phyloP scores from a whole-genome alignment of 2,113 vertebrate genomes.

The Lathamus discolor region DNA sequence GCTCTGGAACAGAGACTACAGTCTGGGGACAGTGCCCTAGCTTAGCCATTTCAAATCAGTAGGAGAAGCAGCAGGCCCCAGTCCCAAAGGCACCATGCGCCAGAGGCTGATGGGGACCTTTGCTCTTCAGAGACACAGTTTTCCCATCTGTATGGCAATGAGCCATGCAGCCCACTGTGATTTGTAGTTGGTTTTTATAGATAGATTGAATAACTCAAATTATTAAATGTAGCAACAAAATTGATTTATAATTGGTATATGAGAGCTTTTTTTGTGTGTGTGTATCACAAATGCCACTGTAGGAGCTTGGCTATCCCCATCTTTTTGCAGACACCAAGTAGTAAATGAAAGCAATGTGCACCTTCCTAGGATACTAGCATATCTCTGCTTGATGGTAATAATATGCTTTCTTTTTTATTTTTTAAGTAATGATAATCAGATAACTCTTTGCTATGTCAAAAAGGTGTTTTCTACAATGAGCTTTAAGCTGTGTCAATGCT shows the following conservation, averaged over 20 bases:
- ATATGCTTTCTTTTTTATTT: neutral
- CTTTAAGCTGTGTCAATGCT: neutral
- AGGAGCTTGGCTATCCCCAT: neutral
- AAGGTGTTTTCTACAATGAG: neutral
- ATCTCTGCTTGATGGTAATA: neutral
- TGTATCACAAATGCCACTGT: neutral
- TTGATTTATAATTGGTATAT: neutral
- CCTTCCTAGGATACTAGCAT: neutral
- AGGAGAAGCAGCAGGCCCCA: neutral
- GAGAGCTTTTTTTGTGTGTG: neutral
- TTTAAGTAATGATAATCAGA: neutral
- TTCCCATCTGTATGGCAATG: neutral
- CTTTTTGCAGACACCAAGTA: neutral
- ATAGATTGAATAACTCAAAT: neutral
- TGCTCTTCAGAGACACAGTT: accelerated
- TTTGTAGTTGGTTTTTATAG: neutral
- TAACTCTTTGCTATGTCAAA: neutral
- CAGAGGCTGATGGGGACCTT: neutral
- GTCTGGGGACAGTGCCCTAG: neutral
- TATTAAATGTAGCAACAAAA: neutral
- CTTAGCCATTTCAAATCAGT: accelerated
- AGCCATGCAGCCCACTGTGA: neutral
- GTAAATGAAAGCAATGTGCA: neutral
- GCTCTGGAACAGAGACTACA: neutral
- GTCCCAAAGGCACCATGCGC: accelerated